Conservation (phyloP, 1,140 invertebrate species). For the Papilio xuthus region DNA sequence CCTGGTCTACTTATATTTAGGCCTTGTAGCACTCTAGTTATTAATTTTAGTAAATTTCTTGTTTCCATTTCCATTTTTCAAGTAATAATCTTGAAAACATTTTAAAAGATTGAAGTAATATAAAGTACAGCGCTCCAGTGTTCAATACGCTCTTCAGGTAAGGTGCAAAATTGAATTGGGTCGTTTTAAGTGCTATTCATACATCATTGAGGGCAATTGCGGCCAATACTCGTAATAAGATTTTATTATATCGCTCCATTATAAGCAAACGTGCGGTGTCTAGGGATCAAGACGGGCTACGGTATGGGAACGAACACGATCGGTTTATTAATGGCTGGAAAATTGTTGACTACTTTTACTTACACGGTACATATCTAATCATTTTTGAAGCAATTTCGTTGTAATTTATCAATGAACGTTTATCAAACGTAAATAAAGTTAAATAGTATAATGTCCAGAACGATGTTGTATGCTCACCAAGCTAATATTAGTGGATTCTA, state of each 20-base stretch:
- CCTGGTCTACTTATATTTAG: not conserved
- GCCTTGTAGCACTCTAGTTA: not conserved
- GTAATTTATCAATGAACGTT: conserved; percentile 26
- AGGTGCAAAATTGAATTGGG: conserved; percentile 61
- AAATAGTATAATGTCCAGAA: not conserved
- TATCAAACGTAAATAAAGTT: conserved; percentile 24
- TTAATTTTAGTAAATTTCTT: not conserved
- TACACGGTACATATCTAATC: conserved; percentile 24
- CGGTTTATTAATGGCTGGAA: conserved; percentile 51
- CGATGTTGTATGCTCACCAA: not conserved
- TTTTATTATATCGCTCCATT: conserved; percentile 73
- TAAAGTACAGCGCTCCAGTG: conserved; percentile 6
- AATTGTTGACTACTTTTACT: conserved; percentile 37
- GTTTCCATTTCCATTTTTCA: not conserved
- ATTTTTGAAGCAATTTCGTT: conserved; percentile 24
- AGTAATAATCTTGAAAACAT: conserved; percentile 8
- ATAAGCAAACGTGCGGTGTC: conserved; percentile 68
- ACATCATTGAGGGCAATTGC: conserved; percentile 63
- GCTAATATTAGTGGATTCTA: not conserved
- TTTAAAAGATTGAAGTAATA: conserved; percentile 23
- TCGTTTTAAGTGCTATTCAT: conserved; percentile 62
- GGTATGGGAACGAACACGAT: conserved; percentile 60
- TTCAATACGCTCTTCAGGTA: conserved; percentile 38
- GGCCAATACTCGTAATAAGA: conserved; percentile 63
- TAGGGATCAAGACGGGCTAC: conserved; percentile 57